Conservation (phyloP, 2,113 vertebrate genomes). For the Mugil cephalus region DNA sequence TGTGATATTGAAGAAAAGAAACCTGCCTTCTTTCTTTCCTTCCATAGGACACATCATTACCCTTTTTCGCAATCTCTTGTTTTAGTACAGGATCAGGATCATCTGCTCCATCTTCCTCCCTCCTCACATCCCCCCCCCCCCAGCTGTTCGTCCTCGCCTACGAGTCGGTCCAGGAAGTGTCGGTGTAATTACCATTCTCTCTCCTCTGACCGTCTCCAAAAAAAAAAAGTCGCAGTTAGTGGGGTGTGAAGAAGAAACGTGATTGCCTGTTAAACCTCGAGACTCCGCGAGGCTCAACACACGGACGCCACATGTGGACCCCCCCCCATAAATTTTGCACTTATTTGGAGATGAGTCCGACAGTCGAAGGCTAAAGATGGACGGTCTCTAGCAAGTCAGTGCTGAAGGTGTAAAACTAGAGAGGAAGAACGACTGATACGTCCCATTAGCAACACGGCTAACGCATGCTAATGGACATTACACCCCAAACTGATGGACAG, state of each 20-base stretch:
- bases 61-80: no score
- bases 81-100: neutral
- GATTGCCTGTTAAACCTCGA: slow-evolving; percentile 58
- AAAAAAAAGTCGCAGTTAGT: slow-evolving; percentile 40
- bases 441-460: no score
- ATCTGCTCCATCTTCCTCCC: neutral
- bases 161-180: slow-evolving; percentile 43
- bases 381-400: neutral
- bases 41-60: no score
- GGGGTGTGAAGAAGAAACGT: slow-evolving; percentile 54
- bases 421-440: no score
- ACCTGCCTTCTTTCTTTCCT: neutral
- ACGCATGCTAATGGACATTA: no score
- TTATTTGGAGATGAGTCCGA: neutral
- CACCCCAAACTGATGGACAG: no score
- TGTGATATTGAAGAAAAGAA: neutral
- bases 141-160: slow-evolving; percentile 26
- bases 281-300: slow-evolving; percentile 31
- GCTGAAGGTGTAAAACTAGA: neutral
- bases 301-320: slow-evolving; percentile 41
- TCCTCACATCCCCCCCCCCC: slow-evolving; percentile 15
- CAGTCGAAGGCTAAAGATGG: neutral
- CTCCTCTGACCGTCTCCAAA: slow-evolving; percentile 47
- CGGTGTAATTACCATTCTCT: slow-evolving; percentile 53
- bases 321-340: slow-evolving; percentile 7